Evolutionary conservation across 1,140 invertebrate genomes (phyloP).

Genomic region (Daktulosphaira vitifoliae): DNA sequence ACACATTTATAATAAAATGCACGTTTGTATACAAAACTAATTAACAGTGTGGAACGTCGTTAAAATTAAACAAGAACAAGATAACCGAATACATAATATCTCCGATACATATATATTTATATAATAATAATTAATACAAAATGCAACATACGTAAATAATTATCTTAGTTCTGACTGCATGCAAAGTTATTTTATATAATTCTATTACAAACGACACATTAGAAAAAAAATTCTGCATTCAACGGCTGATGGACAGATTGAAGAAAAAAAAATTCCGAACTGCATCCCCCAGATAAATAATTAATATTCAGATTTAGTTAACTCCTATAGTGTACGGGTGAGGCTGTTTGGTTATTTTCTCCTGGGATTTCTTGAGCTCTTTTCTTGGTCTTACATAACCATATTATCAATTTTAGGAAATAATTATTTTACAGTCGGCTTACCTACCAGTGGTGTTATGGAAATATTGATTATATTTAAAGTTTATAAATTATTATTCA

Average conservation of each 20-base stretch:
- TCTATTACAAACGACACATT: conserved; percentile 32
- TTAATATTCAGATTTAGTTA: conserved; percentile 18
- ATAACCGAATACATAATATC: conserved; percentile 32
- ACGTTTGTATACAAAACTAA: conserved; percentile 34
- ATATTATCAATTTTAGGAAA: too few species aligned
- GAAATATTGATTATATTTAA: conserved; percentile 9
- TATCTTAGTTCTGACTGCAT: conserved; percentile 31
- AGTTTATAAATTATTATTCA: conserved; percentile 27
- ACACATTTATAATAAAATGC: conserved; percentile 32
- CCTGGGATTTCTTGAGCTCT: conserved; percentile 27
- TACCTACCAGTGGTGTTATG: conserved; percentile 32
- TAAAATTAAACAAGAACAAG: conserved; percentile 34
- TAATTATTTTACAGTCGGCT: conserved; percentile 22
- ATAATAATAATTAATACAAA: conserved; percentile 34
- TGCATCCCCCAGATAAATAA: background rate
- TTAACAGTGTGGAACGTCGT: conserved; percentile 30
- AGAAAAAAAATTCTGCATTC: conserved; percentile 30
- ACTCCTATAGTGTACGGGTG: conserved; percentile 29
- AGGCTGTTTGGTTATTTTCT: conserved; percentile 29
- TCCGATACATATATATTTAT: conserved; percentile 25
- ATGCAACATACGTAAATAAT: conserved; percentile 33
- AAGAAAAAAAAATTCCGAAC: conserved; percentile 30
- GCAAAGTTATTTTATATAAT: conserved; percentile 23
- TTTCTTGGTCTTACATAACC: conserved; percentile 10
- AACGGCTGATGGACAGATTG: conserved; percentile 33